Percentiles rank a stretch among this genome's conserved stretches.
phyloP scores from a whole-genome alignment of 2,888 invertebrate genomes.

The Stenodera caucasica region DNA sequence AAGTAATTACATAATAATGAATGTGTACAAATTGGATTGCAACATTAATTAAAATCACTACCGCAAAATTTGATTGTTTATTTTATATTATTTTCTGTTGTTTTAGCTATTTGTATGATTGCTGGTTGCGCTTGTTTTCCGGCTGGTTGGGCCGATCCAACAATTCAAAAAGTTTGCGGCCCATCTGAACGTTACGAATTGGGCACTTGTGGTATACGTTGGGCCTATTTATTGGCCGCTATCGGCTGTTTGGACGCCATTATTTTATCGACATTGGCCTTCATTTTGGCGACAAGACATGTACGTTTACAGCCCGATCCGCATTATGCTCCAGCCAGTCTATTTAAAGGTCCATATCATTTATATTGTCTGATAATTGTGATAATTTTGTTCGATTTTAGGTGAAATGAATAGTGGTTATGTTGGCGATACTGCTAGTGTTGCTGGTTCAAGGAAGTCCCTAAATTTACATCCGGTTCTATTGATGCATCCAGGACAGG shows the following conservation, averaged over 20 bases:
- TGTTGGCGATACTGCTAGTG: constrained; percentile 81
- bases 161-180: constrained; percentile 85
- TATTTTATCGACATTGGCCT: constrained; percentile 86
- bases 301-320: constrained; percentile 82
- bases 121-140: constrained; percentile 88
- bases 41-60: too few species aligned
- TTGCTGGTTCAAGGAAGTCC: constrained; percentile 81
- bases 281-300: constrained; percentile 89
- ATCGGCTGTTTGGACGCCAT: constrained; percentile 86
- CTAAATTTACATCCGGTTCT: constrained; percentile 85
- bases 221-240: constrained; percentile 92
- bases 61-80: too few species aligned
- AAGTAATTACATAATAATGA: too few species aligned
- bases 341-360: constrained; percentile 49
- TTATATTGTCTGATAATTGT: not conserved
- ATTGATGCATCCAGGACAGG: constrained; percentile 70
- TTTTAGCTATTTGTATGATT: constrained; percentile 82
- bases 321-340: constrained; percentile 66
- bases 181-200: constrained; percentile 71
- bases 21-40: too few species aligned
- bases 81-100: constrained; percentile 13
- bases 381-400: constrained; percentile 51
- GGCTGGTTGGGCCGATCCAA: constrained; percentile 84
- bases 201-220: constrained; percentile 86
- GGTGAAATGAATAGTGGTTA: constrained; percentile 89